These are phyloP conservation scores for Melinopterus prodromus DNA, from an alignment of 2,888 invertebrate genomes.

Conservation along the genomic window DNA sequence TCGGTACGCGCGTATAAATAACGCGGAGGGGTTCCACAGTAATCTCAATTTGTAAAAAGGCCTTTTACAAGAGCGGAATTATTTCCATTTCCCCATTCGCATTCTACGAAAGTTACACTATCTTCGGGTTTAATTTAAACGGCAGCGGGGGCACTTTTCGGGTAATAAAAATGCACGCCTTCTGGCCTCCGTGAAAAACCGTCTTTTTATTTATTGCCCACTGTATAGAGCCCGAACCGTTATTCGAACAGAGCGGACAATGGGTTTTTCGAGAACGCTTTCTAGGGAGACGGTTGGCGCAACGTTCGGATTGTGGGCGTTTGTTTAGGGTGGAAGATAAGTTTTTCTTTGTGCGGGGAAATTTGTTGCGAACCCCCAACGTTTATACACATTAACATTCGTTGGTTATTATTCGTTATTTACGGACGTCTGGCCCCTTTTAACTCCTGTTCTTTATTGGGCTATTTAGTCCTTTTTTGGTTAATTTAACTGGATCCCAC, in stretches of 20 bases:
- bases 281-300: conserved; percentile 20
- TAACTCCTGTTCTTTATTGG: conserved; percentile 55
- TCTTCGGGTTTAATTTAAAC: conserved; percentile 63
- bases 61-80: conserved; percentile 50
- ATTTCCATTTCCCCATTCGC: conserved; percentile 54
- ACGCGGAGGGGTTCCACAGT: conserved; percentile 28
- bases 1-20: conserved; percentile 22
- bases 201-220: conserved; percentile 61
- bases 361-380: conserved; percentile 60
- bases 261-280: conserved; percentile 24
- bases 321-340: conserved; percentile 50
- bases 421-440: conserved; percentile 59
- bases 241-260: conserved; percentile 44
- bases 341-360: conserved; percentile 58
- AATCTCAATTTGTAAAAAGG: conserved; percentile 40
- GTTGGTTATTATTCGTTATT: conserved; percentile 55
- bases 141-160: conserved; percentile 57
- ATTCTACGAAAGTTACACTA: conserved; percentile 54
- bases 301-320: conserved; percentile 18
- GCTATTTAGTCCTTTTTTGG: conserved; percentile 31
- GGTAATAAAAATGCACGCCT: conserved; percentile 64
- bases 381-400: conserved; percentile 60
- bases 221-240: conserved; percentile 37
- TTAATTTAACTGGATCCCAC: conserved; percentile 24
- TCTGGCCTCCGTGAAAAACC: conserved; percentile 61